These are phyloP conservation scores for Manis javanica DNA, from an alignment of 2,797 vertebrate species.

Conservation along the genomic window DNA sequence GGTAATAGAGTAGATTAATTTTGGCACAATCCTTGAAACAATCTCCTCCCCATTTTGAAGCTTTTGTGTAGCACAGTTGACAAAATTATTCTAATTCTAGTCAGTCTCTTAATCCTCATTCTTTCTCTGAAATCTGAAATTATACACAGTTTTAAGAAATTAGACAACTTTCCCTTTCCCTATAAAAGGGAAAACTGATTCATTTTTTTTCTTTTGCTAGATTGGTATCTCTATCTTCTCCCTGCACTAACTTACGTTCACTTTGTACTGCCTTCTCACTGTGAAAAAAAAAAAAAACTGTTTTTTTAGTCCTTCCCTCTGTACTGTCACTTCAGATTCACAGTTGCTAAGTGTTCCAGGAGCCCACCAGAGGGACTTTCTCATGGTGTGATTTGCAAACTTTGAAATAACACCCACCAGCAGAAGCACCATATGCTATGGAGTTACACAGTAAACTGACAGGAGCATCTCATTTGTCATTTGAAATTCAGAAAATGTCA, in stretches of 20 bases:
- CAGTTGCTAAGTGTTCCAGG: constrained; percentile 88
- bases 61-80: not conserved
- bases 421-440: constrained; percentile 89
- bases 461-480: constrained; percentile 87
- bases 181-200: constrained; percentile 35
- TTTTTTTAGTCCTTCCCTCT: constrained; percentile 83
- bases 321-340: constrained; percentile 88
- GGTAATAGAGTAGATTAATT: not conserved
- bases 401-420: constrained; percentile 91
- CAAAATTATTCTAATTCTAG: constrained; percentile 52
- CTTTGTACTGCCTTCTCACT: constrained; percentile 80
- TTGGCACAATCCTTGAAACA: constrained; percentile 43
- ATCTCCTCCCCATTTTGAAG: not conserved
- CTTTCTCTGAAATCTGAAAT: constrained; percentile 68
- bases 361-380: constrained; percentile 89
- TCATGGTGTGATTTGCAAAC: constrained; percentile 89
- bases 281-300: constrained; percentile 54
- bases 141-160: constrained; percentile 80
- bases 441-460: constrained; percentile 87
- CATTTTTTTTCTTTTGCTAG: not conserved
- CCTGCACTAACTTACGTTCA: constrained; percentile 76
- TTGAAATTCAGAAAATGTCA: constrained; percentile 87
- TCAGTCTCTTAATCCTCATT: constrained; percentile 36
- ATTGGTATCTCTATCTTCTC: constrained; percentile 62
- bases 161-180: constrained; percentile 71